phyloP scores from a whole-genome alignment of 2,113 vertebrate genomes.

The Casuarius casuarius region DNA sequence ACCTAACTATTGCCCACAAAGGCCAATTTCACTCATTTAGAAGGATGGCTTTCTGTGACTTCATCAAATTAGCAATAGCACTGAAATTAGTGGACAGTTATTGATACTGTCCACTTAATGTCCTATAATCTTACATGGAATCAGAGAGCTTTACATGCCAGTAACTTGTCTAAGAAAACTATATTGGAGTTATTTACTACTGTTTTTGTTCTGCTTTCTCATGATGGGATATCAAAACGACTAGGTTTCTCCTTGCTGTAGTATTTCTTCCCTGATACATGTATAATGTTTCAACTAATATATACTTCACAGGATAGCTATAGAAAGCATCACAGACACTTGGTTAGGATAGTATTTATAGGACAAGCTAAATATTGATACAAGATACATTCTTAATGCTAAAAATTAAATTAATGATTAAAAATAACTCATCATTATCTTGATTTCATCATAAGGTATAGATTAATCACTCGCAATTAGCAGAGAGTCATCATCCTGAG shows the following conservation, averaged over 20 bases:
- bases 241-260: background rate
- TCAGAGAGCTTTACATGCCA: background rate
- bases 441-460: background rate
- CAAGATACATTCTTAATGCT: background rate
- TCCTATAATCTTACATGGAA: background rate
- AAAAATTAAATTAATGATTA: background rate
- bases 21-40: background rate
- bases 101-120: background rate
- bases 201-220: background rate
- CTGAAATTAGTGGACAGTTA: background rate
- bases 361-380: background rate
- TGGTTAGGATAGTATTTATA: background rate
- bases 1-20: background rate
- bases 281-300: background rate
- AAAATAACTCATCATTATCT: background rate
- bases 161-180: background rate
- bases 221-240: background rate
- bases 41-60: background rate
- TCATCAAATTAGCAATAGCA: background rate
- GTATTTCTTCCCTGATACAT: background rate
- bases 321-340: background rate
- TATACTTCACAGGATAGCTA: background rate
- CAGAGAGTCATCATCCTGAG: background rate
- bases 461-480: background rate
- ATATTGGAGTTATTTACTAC: background rate